phyloP scores from a whole-genome alignment of 2,888 invertebrate genomes.

The Tachystola acroxantha region DNA sequence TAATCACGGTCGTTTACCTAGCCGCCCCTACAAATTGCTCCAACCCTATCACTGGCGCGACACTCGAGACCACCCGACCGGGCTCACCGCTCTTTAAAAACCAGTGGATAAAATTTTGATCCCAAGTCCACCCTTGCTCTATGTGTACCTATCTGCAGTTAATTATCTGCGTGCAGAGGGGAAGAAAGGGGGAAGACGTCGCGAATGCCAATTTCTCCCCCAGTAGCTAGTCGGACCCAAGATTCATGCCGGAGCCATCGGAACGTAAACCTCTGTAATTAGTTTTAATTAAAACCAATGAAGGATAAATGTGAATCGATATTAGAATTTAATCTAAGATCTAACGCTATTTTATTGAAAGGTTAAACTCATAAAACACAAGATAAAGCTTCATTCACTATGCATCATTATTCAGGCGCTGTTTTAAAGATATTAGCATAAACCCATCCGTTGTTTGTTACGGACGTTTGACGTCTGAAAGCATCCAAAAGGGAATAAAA shows the following conservation, averaged over 20 bases:
- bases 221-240: constrained; percentile 37
- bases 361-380: not conserved
- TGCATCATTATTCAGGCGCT: constrained; percentile 13
- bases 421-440: constrained; percentile 12
- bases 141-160: constrained; percentile 70
- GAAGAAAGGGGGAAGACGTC: constrained; percentile 52
- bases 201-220: constrained; percentile 61
- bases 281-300: constrained; percentile 69
- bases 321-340: constrained; percentile 11
- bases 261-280: constrained; percentile 59
- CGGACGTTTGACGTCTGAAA: constrained; percentile 4
- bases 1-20: constrained; percentile 68
- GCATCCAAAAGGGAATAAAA: constrained; percentile 9
- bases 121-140: constrained; percentile 41
- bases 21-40: constrained; percentile 65
- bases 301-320: constrained; percentile 41
- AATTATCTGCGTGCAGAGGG: constrained; percentile 67
- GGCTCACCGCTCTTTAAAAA: constrained; percentile 61
- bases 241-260: constrained; percentile 48
- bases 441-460: constrained; percentile 14
- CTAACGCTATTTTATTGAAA: not conserved
- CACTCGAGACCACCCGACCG: constrained; percentile 40
- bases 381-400: not conserved
- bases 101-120: constrained; percentile 66
- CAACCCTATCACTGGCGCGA: constrained; percentile 55